These are phyloP conservation scores for Dysidea cf. avara DNA, from an alignment of 37 sponge, comb jelly and placozoan species.

Conservation along the genomic window DNA sequence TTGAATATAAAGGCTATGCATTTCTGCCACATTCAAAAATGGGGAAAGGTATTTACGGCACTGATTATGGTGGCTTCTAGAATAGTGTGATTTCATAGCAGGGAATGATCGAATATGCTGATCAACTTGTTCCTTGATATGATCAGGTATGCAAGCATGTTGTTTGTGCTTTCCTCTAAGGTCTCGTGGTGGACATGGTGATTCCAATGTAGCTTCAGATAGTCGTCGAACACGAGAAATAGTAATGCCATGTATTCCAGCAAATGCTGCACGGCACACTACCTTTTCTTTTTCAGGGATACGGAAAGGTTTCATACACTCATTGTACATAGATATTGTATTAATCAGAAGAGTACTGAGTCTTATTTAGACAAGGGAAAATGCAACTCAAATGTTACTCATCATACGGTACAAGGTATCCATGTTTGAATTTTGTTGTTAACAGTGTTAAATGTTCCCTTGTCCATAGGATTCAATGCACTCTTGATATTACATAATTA, in stretches of 20 bases:
- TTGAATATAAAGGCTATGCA: constrained; percentile 2
- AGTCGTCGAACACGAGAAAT: background rate
- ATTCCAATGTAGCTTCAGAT: background rate
- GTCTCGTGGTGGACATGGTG: background rate
- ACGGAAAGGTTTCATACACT: too few relatives aligned
- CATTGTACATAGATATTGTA: too few relatives aligned
- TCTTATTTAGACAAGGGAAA: too few relatives aligned
- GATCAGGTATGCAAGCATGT: too few relatives aligned
- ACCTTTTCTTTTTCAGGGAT: too few relatives aligned
- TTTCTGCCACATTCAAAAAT: constrained; percentile 1
- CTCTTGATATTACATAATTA: too few relatives aligned
- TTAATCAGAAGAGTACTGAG: too few relatives aligned
- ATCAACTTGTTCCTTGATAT: background rate
- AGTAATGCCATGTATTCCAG: background rate
- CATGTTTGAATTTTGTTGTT: too few relatives aligned
- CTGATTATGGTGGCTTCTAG: constrained; percentile 8
- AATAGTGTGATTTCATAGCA: constrained; percentile 5
- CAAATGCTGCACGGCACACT: background rate
- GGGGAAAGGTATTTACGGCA: constrained; percentile 4
- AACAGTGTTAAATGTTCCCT: too few relatives aligned
- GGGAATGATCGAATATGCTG: constrained; percentile 10
- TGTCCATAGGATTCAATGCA: too few relatives aligned
- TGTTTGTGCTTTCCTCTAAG: background rate
- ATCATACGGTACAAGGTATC: too few relatives aligned
- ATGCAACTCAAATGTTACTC: too few relatives aligned